Evolutionary conservation across 2,113 vertebrate species (phyloP).

Genomic region (Sorex araneus): DNA sequence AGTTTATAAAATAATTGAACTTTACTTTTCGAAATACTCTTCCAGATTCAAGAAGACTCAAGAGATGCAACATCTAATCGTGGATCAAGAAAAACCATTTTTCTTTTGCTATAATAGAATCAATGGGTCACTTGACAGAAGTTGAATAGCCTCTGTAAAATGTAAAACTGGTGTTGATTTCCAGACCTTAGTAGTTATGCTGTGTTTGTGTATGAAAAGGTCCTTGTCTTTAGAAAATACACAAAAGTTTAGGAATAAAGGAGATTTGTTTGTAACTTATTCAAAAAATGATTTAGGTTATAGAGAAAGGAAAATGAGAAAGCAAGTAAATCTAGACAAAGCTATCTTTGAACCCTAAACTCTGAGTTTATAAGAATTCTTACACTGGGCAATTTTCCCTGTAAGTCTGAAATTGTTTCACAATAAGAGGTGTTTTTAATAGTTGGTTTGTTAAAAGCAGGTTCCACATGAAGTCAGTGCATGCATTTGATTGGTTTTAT

Average conservation of each 20-base stretch:
- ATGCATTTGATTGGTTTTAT: not conserved
- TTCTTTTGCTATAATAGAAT: not conserved
- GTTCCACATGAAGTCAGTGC: not conserved
- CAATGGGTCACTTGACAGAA: not conserved
- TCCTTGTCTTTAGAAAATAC: not conserved
- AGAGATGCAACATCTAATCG: not conserved
- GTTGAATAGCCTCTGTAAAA: not conserved
- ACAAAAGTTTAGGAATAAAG: not conserved
- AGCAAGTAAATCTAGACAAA: not conserved
- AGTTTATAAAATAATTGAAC: not conserved
- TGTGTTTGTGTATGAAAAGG: not conserved
- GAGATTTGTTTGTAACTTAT: not conserved
- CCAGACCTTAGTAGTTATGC: not conserved
- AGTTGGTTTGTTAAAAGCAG: slow-evolving; percentile 27
- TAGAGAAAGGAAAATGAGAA: not conserved
- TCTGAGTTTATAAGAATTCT: not conserved
- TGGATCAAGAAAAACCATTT: not conserved
- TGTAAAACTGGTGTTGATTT: not conserved
- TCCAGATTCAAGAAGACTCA: not conserved
- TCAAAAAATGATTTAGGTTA: not conserved
- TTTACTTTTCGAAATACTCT: not conserved
- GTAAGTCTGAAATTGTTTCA: slow-evolving; percentile 47
- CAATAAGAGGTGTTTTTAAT: not conserved
- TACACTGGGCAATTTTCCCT: not conserved
- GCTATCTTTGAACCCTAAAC: too few relatives aligned